Evolutionary conservation across 64 coral and sea anemone species (phyloP).

Genomic region (Trachythela sp.): DNA sequence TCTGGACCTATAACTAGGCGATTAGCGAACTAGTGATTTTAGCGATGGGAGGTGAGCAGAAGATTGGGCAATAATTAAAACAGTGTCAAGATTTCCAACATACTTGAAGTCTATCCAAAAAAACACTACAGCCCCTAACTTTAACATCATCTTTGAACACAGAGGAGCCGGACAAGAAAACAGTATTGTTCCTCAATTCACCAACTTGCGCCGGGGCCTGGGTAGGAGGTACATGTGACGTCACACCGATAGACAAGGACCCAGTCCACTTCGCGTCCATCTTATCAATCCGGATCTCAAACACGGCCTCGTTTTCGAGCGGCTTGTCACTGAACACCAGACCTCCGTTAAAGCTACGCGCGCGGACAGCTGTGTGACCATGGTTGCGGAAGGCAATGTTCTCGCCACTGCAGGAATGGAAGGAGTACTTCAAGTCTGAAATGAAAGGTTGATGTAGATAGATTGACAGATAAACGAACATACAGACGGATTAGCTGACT

Average conservation of each 20-base stretch:
- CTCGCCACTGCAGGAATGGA: conserved; percentile 82
- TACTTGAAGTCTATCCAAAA: conserved; percentile 57
- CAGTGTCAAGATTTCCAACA: not conserved
- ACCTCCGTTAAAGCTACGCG: conserved; percentile 59
- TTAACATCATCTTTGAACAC: conserved; percentile 59
- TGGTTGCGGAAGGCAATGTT: conserved; percentile 69
- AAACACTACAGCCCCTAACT: conserved; percentile 44
- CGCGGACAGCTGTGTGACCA: conserved; percentile 52
- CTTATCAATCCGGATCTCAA: conserved; percentile 56
- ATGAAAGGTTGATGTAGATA: too few species aligned
- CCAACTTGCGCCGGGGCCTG: not conserved
- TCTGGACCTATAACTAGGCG: too few species aligned
- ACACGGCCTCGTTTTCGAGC: conserved; percentile 80
- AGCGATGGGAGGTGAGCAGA: too few species aligned
- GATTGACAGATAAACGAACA: not conserved
- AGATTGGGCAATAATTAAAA: too few species aligned
- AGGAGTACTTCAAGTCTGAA: conserved; percentile 19
- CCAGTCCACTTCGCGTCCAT: not conserved
- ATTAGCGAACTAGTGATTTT: too few species aligned
- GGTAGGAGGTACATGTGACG: not conserved
- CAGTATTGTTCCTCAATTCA: not conserved
- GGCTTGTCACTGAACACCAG: conserved; percentile 79
- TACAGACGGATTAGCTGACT: not conserved
- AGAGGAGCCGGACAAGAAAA: conserved; percentile 35
- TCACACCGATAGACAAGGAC: not conserved